Evolutionary conservation across 2,888 invertebrate genomes (phyloP), one percentile per base, ranked within the genome.

Genomic region (Euzetes globulus): DNA sequence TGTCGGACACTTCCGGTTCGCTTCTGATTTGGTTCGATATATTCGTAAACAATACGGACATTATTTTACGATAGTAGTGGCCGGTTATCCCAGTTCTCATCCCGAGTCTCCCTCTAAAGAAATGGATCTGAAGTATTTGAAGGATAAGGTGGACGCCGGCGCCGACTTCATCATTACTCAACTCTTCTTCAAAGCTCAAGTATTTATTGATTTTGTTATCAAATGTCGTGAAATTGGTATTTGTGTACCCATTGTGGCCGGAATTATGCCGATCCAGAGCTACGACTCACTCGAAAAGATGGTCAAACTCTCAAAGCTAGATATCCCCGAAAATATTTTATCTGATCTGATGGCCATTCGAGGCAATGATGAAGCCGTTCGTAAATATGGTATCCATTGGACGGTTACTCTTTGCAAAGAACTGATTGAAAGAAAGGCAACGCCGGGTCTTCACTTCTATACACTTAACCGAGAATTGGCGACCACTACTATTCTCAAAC

Each of bases 141-240:
- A 90, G 82, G 84, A 87, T 78, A 95, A 95, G 86, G 86, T 92
- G 11, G 86, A 89, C 55, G 87, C 87, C 55, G 94, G 94, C 0
- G 92, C 92, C 0, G 88, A 94, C 82, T 91, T 92, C 79, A 88
- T 95, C 75, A 87, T 95, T 77, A 92, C 94, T 0, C 94, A 95
- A 84, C 87, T 92, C 41, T 89, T 91, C 82, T 94, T 92, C 81
- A 87, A 90, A 60, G 83, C 87, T 1, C 83, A 86, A 33, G 81
- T 84, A 0, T 90, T 89, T 79, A 84, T 88, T 65, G 83, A 85
- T 47, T 94, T 90, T 81, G 84, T 87, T 1, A 81, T 83, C 25
- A 87, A 87, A 79, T 92, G 91, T 80, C 85, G 88, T 73, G 81
- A 83, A 29, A 82, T 87, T 50, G 89, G 88, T 25, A 90, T 94